Base-by-base conservation (phyloP, 2,797 vertebrate species). In the Phalloptychus januarius region DNA sequence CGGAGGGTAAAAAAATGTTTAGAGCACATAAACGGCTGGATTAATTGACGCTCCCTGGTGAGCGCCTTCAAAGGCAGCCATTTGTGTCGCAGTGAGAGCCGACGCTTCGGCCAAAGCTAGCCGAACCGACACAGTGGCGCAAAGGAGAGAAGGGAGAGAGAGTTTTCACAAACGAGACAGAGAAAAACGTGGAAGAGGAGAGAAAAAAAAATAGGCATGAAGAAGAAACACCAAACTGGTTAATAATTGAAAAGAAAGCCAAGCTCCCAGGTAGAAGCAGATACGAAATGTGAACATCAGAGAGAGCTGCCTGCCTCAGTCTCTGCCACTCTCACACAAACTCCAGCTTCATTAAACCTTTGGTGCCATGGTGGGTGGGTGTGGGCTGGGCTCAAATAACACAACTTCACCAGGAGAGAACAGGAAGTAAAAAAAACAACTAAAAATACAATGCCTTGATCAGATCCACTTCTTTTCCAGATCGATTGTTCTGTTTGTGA, bases 221-320 rank as follows among this genome's bases (percentile, higher is more conserved):
- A 91, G 91, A 94, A 94, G 86, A 93, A 93, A 94, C 91, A 86
- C 86, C 54, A 79, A 79, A 89, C 87, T 93, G 83, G 88, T 96
- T 94, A 95, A 95, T 96, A 95, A 96, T 96, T 95, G 88, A 95
- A 88, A 38, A 69, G 91, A 91, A 87, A 91, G 86, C 79, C 87
- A 85, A 89, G 92, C 93, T 94, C 87, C 93, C 93, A 92, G 91
- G 92, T 90, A 88, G 88, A 94, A 89, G 92, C 86, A 91, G 94
- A 95, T 94, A 94, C 94, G 93, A 95, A 95, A 95, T 92, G 91
- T 91, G 94, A 94, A 95, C 89, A 89, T 91, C 76, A 94, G 90
- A 94, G 80, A 85, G 79, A 91, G 87, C 90, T 92, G 91, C 90
- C 91, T 91, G 89, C 89, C 87, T 88, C 91, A 91, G 88, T 89